phyloP scores from a whole-genome alignment of 2,888 invertebrate genomes.

The Ganaspis brasiliensis region DNA sequence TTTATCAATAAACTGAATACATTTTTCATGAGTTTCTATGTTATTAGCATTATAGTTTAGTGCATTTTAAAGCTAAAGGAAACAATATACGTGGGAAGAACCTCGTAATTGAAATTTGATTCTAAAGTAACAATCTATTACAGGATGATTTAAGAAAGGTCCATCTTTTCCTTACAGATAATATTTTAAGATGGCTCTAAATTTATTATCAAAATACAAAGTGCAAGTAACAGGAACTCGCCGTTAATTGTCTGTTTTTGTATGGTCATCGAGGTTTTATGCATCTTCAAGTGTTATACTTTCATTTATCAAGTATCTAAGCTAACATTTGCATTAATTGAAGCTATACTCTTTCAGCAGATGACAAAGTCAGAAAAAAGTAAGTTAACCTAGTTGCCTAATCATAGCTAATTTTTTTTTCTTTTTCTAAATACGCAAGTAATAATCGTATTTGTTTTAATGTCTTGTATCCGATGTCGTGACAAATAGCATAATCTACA shows the following conservation, averaged over 20 bases:
- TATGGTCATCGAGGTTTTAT: neutral
- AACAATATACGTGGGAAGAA: neutral
- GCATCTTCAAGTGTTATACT: constrained; percentile 11
- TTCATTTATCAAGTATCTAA: neutral
- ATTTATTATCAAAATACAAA: neutral
- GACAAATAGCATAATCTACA: neutral
- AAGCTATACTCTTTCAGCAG: constrained; percentile 10
- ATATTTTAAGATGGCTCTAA: constrained; percentile 2
- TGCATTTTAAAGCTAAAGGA: neutral
- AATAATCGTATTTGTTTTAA: constrained; percentile 5
- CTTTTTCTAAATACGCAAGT: neutral
- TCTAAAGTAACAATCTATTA: neutral
- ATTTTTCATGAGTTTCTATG: neutral
- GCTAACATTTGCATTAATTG: constrained; percentile 23
- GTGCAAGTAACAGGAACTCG: constrained; percentile 10
- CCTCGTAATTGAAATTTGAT: constrained; percentile 13
- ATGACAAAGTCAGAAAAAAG: constrained; percentile 8
- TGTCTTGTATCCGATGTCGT: neutral
- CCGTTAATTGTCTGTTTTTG: constrained; percentile 3
- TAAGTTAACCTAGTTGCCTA: neutral
- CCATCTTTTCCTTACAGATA: neutral
- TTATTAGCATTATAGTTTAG: neutral
- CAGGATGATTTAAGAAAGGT: neutral
- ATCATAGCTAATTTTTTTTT: constrained; percentile 12
- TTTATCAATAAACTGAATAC: constrained; percentile 4